A percentile compares a stretch with the other conserved stretches of the same genome.
These are phyloP conservation scores for Boloria euphrosyne DNA, from an alignment of 2,888 invertebrate genomes.

Conservation along the genomic window DNA sequence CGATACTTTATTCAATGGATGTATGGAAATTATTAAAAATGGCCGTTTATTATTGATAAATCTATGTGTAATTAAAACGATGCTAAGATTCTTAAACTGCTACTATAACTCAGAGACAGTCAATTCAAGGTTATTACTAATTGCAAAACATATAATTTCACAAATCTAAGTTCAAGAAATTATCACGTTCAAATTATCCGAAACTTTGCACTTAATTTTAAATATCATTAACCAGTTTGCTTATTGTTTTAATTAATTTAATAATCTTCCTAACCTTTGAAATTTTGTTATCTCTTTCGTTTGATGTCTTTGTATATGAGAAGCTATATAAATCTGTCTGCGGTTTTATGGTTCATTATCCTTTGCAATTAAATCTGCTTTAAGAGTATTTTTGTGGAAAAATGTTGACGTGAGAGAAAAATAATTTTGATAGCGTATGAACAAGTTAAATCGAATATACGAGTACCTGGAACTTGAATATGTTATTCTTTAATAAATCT, in stretches of 20 bases:
- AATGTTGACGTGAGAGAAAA: too few species aligned
- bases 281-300: conserved; percentile 9
- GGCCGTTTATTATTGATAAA: conserved; percentile 5
- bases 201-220: conserved; percentile 1
- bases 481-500: too few species aligned
- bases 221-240: neutral
- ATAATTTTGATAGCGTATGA: too few species aligned
- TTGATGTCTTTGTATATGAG: neutral
- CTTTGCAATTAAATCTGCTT: neutral
- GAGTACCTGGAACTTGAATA: too few species aligned
- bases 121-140: too few species aligned
- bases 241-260: conserved; percentile 16
- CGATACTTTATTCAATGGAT: conserved; percentile 27
- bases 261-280: conserved; percentile 7
- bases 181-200: neutral
- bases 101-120: too few species aligned
- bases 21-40: conserved; percentile 22
- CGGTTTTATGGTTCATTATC: neutral
- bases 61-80: neutral
- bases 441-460: too few species aligned
- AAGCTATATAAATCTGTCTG: conserved; percentile 11
- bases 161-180: too few species aligned
- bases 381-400: neutral
- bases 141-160: too few species aligned
- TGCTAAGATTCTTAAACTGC: too few species aligned